phyloP scores from a whole-genome alignment of 2,797 vertebrate species.

The Rallus crepitans region DNA sequence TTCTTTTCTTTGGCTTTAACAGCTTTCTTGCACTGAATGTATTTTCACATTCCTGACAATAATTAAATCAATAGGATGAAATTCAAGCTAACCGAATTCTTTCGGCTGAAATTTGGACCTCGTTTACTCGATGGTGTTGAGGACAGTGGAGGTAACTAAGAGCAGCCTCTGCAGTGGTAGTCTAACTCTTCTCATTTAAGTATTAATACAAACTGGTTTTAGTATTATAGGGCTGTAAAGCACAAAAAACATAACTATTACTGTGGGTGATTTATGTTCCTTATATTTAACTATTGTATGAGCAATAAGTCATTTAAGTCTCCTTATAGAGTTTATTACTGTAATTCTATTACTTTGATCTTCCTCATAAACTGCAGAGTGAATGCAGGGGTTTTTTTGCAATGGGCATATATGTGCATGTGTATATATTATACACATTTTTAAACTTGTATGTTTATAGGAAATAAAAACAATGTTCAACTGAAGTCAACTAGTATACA shows the following conservation, averaged over 20 bases:
- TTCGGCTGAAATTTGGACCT: constrained; percentile 36
- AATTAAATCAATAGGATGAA: constrained; percentile 51
- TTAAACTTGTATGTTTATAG: not conserved
- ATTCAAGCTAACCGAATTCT: constrained; percentile 31
- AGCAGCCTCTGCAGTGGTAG: constrained; percentile 19
- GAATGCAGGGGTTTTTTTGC: not conserved
- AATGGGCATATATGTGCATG: fast-evolving
- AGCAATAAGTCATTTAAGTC: not conserved
- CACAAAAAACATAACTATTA: not conserved
- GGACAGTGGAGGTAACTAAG: constrained; percentile 13
- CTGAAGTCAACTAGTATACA: not conserved
- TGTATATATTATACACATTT: not conserved
- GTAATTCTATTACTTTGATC: not conserved
- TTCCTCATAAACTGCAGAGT: not conserved
- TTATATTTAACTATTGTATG: constrained; percentile 17
- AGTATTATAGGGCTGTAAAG: not conserved
- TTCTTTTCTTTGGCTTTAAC: not conserved
- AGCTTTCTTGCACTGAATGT: constrained; percentile 37
- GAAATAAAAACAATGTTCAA: not conserved
- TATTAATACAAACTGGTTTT: constrained; percentile 1
- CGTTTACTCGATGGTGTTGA: not conserved
- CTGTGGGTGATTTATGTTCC: not conserved
- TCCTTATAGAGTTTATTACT: not conserved
- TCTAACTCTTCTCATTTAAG: constrained; percentile 25
- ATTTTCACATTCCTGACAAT: constrained; percentile 39